These are phyloP conservation scores for Andrena fulva DNA, from an alignment of 2,888 invertebrate genomes.

Conservation along the genomic window DNA sequence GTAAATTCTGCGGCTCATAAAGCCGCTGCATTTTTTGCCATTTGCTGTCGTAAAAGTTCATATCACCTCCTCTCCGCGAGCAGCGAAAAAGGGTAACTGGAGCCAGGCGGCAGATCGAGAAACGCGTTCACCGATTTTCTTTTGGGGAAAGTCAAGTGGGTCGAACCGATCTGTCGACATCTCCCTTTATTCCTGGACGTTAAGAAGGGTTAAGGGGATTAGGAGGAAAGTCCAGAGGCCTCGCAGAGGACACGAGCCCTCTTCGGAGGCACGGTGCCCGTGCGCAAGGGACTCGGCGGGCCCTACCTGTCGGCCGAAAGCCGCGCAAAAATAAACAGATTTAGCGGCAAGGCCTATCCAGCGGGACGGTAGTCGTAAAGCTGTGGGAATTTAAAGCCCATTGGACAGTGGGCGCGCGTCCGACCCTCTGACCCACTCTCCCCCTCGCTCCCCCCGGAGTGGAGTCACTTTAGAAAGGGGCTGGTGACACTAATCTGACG, in stretches of 20 bases:
- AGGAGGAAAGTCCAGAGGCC: conserved; percentile 31
- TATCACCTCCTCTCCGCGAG: background rate
- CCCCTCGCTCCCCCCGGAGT: conserved; percentile 56
- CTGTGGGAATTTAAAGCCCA: conserved; percentile 65
- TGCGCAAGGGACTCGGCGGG: conserved; percentile 6
- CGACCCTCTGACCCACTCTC: conserved; percentile 77
- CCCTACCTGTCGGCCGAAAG: conserved; percentile 67
- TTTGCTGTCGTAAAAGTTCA: background rate
- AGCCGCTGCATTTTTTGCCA: background rate
- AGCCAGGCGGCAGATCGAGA: background rate
- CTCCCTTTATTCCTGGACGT: conserved; percentile 33
- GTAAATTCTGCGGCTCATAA: conserved; percentile 3
- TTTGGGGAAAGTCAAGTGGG: conserved; percentile 64
- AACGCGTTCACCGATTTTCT: background rate
- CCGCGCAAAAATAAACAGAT: conserved; percentile 80
- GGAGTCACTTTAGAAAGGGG: conserved; percentile 64
- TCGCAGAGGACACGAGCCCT: conserved; percentile 33
- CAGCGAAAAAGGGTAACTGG: background rate
- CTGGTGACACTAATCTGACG: conserved; percentile 81
- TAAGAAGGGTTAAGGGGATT: conserved; percentile 69
- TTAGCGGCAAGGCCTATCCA: conserved; percentile 60
- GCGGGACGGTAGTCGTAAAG: conserved; percentile 59
- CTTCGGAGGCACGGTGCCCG: conserved; percentile 9
- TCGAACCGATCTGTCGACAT: conserved; percentile 39
- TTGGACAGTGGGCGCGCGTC: conserved; percentile 73